A percentile compares a stretch with the other conserved stretches of the same genome.
Evolutionary conservation across 2,888 invertebrate genomes (phyloP).

Genomic region (Elysia crispata): DNA sequence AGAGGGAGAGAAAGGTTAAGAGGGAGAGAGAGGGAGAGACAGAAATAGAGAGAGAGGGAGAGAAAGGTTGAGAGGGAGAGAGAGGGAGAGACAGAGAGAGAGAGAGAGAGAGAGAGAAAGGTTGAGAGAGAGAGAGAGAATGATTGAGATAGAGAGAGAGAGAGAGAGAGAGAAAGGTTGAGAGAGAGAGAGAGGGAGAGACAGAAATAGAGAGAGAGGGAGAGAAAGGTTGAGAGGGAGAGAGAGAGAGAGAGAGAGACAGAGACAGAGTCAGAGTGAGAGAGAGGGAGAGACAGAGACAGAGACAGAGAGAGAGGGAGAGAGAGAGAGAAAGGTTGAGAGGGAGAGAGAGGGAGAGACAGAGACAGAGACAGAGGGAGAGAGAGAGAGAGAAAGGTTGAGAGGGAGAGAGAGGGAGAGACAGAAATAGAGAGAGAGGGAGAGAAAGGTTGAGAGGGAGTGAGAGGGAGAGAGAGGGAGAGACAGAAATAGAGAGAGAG

Average conservation of each 20-base stretch:
- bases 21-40: not conserved
- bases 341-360: too few relatives aligned
- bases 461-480: conserved; percentile 11
- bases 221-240: too few relatives aligned
- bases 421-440: too few relatives aligned
- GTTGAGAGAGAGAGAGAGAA: not conserved
- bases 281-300: not conserved
- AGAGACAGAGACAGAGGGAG: too few relatives aligned
- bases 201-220: not conserved
- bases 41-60: not conserved
- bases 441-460: not conserved
- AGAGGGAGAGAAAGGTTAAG: too few relatives aligned
- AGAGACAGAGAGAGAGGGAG: too few relatives aligned
- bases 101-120: conserved; percentile 9
- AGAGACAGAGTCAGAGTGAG: not conserved
- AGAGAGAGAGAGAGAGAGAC: too few relatives aligned
- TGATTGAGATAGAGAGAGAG: too few relatives aligned
- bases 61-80: not conserved
- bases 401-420: not conserved
- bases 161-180: too few relatives aligned
- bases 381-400: too few relatives aligned
- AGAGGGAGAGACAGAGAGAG: conserved; percentile 16
- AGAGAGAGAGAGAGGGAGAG: not conserved
- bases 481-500: not conserved
- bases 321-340: too few relatives aligned